Percentiles rank a stretch among this genome's conserved stretches.
Evolutionary conservation across 2,888 invertebrate species (phyloP).

Genomic region (Melinaea menophilus): DNA sequence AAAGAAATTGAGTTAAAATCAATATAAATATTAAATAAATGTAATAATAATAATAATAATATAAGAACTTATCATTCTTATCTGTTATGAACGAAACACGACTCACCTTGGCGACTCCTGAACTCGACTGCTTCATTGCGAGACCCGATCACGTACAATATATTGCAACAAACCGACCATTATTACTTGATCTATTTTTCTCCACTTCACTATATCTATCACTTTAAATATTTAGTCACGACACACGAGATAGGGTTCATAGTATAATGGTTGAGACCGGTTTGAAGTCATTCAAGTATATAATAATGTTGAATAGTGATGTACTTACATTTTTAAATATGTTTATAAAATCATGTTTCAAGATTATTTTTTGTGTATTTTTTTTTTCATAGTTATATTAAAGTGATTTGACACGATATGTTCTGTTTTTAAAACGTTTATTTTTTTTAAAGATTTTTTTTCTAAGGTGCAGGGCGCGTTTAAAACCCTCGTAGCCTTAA

Average conservation of each 20-base stretch:
- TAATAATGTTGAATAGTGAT: conserved; percentile 21
- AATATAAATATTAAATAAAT: conserved; percentile 6
- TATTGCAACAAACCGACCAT: conserved; percentile 27
- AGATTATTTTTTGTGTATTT: not conserved
- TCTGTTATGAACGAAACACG: conserved; percentile 32
- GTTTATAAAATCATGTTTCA: not conserved
- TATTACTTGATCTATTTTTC: conserved; percentile 27
- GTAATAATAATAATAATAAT: conserved; percentile 17
- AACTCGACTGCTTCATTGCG: conserved; percentile 35
- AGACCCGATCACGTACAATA: conserved; percentile 20
- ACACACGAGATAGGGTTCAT: conserved; percentile 18
- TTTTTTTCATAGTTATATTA: too few species aligned
- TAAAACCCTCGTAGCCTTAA: too few species aligned
- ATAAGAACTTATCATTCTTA: not conserved
- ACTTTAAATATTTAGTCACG: conserved; percentile 16
- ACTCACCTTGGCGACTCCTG: conserved; percentile 43
- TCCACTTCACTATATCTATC: conserved; percentile 19
- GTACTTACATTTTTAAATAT: not conserved
- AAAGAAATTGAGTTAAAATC: too few species aligned
- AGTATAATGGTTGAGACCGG: conserved; percentile 31
- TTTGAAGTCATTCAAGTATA: conserved; percentile 26
- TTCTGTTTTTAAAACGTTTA: not conserved
- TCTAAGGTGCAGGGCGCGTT: not conserved
- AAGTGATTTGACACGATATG: too few species aligned
- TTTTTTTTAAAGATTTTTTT: not conserved